Evolutionary conservation across 2,888 invertebrate species (phyloP).

Genomic region (Drosophila pegasa): DNA sequence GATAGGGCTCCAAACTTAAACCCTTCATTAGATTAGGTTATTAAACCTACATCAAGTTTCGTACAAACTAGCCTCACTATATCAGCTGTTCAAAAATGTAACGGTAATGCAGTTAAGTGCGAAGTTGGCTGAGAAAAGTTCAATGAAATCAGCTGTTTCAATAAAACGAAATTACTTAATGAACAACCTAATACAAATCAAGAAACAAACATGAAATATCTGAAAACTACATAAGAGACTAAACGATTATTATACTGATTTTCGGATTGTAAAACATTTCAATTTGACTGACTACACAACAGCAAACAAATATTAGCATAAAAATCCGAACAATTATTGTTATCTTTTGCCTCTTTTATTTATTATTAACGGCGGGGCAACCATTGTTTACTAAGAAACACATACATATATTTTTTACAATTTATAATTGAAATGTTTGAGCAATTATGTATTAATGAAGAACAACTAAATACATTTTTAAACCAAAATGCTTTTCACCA

Average conservation of each 20-base stretch:
- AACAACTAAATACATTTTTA: slow-evolving; percentile 54
- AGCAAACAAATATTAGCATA: slow-evolving; percentile 1
- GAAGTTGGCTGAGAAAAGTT: too few relatives aligned
- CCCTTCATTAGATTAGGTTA: too few relatives aligned
- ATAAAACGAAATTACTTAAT: too few relatives aligned
- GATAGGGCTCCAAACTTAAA: too few relatives aligned
- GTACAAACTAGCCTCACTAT: too few relatives aligned
- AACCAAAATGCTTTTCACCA: slow-evolving; percentile 55
- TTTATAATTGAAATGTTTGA: slow-evolving; percentile 58
- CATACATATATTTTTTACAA: slow-evolving; percentile 59
- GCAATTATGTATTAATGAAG: slow-evolving; percentile 49
- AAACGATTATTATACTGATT: not conserved
- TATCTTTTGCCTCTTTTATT: slow-evolving; percentile 62
- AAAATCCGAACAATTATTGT: slow-evolving; percentile 12
- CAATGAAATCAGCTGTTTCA: too few relatives aligned
- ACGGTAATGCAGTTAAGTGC: too few relatives aligned
- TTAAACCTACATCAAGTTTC: too few relatives aligned
- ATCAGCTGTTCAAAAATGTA: too few relatives aligned
- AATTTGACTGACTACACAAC: not conserved
- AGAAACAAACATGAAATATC: too few relatives aligned
- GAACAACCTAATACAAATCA: too few relatives aligned
- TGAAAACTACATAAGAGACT: not conserved
- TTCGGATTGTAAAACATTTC: not conserved
- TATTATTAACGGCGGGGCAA: slow-evolving; percentile 55
- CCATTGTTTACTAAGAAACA: slow-evolving; percentile 55